A percentile compares a stretch with the other conserved stretches of the same genome.
These are phyloP conservation scores for Notospermus geniculatus DNA, from an alignment of 1,140 invertebrate genomes.

Conservation along the genomic window DNA sequence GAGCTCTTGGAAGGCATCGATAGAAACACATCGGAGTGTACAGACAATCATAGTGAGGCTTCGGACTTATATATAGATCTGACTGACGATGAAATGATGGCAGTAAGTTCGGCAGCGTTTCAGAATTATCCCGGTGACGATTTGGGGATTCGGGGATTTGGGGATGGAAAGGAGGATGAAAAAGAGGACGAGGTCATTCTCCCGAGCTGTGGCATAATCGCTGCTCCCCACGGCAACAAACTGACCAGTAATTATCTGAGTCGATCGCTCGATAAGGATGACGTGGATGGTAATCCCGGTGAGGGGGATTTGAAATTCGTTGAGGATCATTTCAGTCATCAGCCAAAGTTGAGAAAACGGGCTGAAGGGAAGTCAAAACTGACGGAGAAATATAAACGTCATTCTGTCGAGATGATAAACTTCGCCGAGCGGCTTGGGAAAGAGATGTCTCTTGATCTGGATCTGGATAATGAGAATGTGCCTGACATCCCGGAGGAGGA, in stretches of 20 bases:
- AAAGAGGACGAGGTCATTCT: conserved; percentile 33
- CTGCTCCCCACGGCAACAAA: conserved; percentile 22
- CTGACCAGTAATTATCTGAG: background rate
- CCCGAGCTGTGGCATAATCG: conserved; percentile 41
- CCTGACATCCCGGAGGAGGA: too few relatives aligned
- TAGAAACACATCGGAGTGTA: too few relatives aligned
- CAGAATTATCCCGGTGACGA: conserved; percentile 8
- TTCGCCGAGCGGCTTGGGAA: conserved; percentile 3
- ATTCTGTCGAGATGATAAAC: background rate
- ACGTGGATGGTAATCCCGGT: background rate
- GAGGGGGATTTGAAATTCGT: background rate
- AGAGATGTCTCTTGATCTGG: background rate
- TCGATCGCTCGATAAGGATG: background rate
- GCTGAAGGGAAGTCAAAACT: background rate
- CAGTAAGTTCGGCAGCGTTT: background rate
- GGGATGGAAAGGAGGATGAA: conserved; percentile 2
- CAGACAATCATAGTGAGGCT: conserved; percentile 12
- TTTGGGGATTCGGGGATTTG: background rate
- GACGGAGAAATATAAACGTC: background rate
- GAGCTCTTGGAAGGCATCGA: too few relatives aligned
- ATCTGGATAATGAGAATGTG: background rate
- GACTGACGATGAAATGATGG: conserved; percentile 10
- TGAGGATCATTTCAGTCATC: background rate
- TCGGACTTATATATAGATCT: conserved; percentile 19
- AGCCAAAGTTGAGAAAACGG: background rate